phyloP scores from a whole-genome alignment of 2,797 vertebrate genomes.

The Hafferia zeledoni region DNA sequence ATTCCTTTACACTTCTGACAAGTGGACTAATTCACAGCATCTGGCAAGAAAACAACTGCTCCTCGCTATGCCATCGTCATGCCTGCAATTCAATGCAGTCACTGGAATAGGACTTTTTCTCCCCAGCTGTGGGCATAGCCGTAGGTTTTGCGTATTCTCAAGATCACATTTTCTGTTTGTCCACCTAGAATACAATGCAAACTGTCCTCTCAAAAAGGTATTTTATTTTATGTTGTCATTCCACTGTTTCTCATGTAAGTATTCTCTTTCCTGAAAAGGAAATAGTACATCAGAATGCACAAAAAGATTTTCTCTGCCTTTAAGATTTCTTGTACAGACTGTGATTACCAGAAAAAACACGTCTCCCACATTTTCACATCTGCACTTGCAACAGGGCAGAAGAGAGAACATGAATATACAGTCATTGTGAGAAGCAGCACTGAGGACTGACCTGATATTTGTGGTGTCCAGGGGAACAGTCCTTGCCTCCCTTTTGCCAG shows the following conservation, averaged over 20 bases:
- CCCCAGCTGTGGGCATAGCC: neutral
- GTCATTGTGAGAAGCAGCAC: neutral
- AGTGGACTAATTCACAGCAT: slow-evolving; percentile 18
- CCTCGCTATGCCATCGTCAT: neutral
- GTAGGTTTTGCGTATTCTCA: neutral
- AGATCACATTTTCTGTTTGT: neutral
- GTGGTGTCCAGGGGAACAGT: slow-evolving; percentile 93
- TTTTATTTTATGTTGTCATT: neutral
- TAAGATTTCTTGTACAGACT: neutral
- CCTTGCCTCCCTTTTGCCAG: slow-evolving; percentile 90
- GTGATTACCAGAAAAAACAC: neutral
- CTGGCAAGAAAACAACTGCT: neutral
- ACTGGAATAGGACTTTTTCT: neutral
- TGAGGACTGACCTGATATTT: slow-evolving; percentile 85
- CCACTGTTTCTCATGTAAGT: neutral
- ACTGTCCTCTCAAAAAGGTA: neutral
- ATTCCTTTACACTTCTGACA: slow-evolving; percentile 14
- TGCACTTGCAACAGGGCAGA: neutral
- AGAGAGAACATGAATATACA: neutral
- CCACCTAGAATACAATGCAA: neutral
- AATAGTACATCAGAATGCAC: neutral
- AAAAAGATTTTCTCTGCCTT: neutral
- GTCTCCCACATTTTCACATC: neutral
- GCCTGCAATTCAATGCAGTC: neutral
- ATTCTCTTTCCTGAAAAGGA: neutral